Base-by-base conservation (phyloP, 64 coral and sea anemone genomes). In the Montipora capricornis region DNA sequence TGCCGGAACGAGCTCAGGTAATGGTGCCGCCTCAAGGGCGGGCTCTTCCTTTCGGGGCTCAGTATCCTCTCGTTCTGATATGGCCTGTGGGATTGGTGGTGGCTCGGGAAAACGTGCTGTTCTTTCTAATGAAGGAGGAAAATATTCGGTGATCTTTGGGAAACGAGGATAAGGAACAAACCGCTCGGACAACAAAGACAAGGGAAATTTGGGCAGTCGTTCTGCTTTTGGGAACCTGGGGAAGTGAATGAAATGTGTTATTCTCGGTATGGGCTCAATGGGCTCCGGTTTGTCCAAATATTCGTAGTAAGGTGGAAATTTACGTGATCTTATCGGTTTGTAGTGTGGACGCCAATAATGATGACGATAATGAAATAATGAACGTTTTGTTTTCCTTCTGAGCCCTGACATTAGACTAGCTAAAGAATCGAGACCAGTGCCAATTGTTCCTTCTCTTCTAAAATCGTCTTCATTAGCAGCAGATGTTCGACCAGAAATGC, bases 51-150 rank as follows among this genome's bases (percentile, higher is more conserved):
- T 73, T 19, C 87, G 29, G 17, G 26, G 17, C 15, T 51, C 73
- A 68, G 74, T 48, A 16, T 79, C 51, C 51, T 77, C 87, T 59
- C 26, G 87, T 5, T 89, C 73, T 44, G 22, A 52, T 20, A 89
- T 73, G 22, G 82, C 87, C 76, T 47, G 50, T 79, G 87, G 74
- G 22, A 89, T 78, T 16, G 87, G 73, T 45, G 87, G 24, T 20
- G 76, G 76, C 20, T 60, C 53, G 5, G 87, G 87, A 1, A 77
- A 47, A 24, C 46, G 87, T 77, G 68, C 76, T 60, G 77, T 22
- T 17, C 17, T 19, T 16, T 89, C 87, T 17, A 89, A 50, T 8
- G 49, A 74, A 15, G 70, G 49, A 17, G 87, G 87, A 71, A 20
- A 86, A 49, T 71, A 50, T 71, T 86, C 82, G 2, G 5, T 22